A percentile compares a stretch with the other conserved stretches of the same genome.
These are phyloP conservation scores for Lasioglossum calceatum DNA, from an alignment of 2,888 invertebrate genomes.

Conservation along the genomic window DNA sequence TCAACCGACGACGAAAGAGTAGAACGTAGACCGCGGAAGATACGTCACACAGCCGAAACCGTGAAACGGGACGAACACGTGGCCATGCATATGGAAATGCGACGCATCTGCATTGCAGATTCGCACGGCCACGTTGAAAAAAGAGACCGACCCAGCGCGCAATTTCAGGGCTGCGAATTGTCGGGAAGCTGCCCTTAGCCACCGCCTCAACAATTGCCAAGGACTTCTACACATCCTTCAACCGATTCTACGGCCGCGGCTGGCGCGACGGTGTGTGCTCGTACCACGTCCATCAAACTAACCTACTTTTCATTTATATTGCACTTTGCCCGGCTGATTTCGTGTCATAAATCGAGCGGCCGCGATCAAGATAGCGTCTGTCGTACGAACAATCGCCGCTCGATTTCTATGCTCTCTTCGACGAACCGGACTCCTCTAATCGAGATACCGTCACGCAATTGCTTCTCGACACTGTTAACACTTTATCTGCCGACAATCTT, in stretches of 20 bases:
- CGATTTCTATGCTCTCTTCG: neutral
- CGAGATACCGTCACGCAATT: neutral
- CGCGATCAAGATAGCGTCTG: neutral
- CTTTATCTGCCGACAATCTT: too few species aligned
- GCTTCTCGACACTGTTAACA: neutral
- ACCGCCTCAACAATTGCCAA: conserved; percentile 25
- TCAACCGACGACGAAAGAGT: conserved; percentile 3
- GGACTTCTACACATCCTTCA: conserved; percentile 13
- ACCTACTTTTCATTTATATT: conserved; percentile 5
- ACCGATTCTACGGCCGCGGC: neutral
- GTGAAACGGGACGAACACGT: conserved; percentile 61
- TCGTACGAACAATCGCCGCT: neutral
- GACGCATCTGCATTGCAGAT: conserved; percentile 68
- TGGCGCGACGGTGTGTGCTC: neutral
- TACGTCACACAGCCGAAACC: conserved; percentile 52
- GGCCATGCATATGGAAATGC: conserved; percentile 70
- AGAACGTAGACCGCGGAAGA: conserved; percentile 30
- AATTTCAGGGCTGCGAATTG: conserved; percentile 41
- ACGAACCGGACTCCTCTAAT: neutral
- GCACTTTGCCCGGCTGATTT: conserved; percentile 4
- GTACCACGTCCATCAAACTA: neutral
- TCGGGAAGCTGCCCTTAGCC: conserved; percentile 23
- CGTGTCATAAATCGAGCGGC: neutral
- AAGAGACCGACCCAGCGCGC: conserved; percentile 37
- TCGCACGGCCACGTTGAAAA: conserved; percentile 30